A percentile compares a stretch with the other conserved stretches of the same genome.
Conservation (phyloP, 2,113 vertebrate species). For the Platysteira castanea region DNA sequence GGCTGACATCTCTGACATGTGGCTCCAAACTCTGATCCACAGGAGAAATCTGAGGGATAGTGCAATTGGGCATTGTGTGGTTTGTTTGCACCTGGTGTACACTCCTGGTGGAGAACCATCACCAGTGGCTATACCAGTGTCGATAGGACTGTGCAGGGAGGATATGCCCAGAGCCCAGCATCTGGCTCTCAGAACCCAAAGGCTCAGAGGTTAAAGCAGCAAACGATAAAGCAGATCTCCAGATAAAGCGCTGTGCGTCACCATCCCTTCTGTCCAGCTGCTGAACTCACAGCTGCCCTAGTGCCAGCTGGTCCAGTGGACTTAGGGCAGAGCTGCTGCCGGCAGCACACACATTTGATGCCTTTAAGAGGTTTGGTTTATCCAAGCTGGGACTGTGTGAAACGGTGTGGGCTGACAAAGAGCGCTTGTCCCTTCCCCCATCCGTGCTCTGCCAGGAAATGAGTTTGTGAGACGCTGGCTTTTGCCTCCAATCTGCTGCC, state of each 20-base stretch:
- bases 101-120: neutral
- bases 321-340: neutral
- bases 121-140: neutral
- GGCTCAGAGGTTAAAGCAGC: neutral
- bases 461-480: neutral
- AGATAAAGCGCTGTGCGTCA: neutral
- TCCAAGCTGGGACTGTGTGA: neutral
- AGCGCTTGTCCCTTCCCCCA: conserved; percentile 17
- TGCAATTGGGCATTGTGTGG: accelerated
- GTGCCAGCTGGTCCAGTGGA: conserved; percentile 9
- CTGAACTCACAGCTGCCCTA: conserved; percentile 25
- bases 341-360: neutral
- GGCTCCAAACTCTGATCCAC: neutral
- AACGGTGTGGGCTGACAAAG: conserved; percentile 29
- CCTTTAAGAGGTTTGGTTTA: conserved; percentile 39
- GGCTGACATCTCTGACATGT: neutral
- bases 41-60: neutral
- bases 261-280: conserved; percentile 17
- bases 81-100: neutral
- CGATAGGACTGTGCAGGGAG: neutral
- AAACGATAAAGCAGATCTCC: conserved; percentile 18
- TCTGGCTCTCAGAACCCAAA: neutral
- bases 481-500: conserved; percentile 41
- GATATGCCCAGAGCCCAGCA: neutral
- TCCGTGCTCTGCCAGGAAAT: neutral